Percentiles rank a stretch among this genome's conserved stretches.
Evolutionary conservation across 1,140 invertebrate species (phyloP).

Genomic region (Teleopsis dalmanni): DNA sequence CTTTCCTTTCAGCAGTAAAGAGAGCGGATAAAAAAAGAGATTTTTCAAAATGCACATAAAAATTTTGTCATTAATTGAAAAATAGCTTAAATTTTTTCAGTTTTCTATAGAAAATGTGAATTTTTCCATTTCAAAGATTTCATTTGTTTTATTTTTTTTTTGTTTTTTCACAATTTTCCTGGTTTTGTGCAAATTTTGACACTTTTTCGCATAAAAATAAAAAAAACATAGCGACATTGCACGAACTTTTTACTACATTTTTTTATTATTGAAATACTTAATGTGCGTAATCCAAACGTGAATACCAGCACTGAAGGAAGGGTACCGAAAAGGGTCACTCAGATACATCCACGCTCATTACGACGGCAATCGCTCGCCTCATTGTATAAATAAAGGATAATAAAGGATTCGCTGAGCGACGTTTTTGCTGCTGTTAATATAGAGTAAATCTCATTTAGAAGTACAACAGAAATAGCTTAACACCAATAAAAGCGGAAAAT

Average conservation of each 20-base stretch:
- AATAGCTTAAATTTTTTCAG: conserved; percentile 1
- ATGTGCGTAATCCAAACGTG: not conserved
- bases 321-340: not conserved
- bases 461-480: not conserved
- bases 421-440: conserved; percentile 1
- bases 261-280: not conserved
- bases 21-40: too few species aligned
- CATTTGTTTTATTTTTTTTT: not conserved
- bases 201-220: conserved; percentile 26
- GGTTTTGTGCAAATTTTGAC: conserved; percentile 13
- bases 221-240: conserved; percentile 10
- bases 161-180: conserved; percentile 6
- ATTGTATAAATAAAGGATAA: conserved; percentile 42
- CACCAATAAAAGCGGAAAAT: conserved; percentile 26
- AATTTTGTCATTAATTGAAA: too few species aligned
- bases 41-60: too few species aligned
- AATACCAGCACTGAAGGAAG: not conserved
- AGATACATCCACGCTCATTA: not conserved
- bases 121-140: conserved; percentile 10
- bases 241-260: too few species aligned
- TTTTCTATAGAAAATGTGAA: conserved; percentile 8
- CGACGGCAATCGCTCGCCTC: not conserved
- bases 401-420: conserved; percentile 18
- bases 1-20: too few species aligned
- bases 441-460: not conserved